These are phyloP conservation scores for Cyanoramphus novaezelandiae DNA, from an alignment of 2,113 vertebrate genomes.

Conservation along the genomic window DNA sequence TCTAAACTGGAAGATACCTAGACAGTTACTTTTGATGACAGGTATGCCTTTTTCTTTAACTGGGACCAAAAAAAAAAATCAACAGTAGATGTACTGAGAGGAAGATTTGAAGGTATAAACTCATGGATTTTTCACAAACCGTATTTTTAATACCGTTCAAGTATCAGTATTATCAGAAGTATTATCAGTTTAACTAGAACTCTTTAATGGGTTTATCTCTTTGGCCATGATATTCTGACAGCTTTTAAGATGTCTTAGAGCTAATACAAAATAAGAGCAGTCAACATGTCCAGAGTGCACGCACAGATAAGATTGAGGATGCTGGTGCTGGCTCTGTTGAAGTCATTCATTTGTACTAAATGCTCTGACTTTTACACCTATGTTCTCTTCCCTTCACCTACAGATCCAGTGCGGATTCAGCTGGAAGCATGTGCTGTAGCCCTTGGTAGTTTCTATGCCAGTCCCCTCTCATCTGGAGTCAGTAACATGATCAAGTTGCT, in stretches of 20 bases:
- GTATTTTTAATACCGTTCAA: not conserved
- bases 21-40: not conserved
- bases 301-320: not conserved
- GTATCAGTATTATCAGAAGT: not conserved
- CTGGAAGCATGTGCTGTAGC: conserved; percentile 87
- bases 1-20: not conserved
- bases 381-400: not conserved
- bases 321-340: not conserved
- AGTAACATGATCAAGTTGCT: conserved; percentile 86
- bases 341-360: not conserved
- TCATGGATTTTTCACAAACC: not conserved
- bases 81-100: not conserved
- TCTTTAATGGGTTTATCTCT: not conserved
- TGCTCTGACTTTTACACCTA: not conserved
- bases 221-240: not conserved
- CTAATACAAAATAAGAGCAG: not conserved
- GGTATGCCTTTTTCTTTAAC: not conserved
- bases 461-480: conserved; percentile 84
- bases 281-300: not conserved
- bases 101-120: not conserved
- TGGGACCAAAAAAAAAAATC: accelerated
- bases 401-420: conserved; percentile 80
- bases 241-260: not conserved
- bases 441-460: conserved; percentile 85
- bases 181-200: not conserved